These are phyloP conservation scores for Allacma fusca DNA, from an alignment of 2,888 invertebrate species.

Conservation along the genomic window DNA sequence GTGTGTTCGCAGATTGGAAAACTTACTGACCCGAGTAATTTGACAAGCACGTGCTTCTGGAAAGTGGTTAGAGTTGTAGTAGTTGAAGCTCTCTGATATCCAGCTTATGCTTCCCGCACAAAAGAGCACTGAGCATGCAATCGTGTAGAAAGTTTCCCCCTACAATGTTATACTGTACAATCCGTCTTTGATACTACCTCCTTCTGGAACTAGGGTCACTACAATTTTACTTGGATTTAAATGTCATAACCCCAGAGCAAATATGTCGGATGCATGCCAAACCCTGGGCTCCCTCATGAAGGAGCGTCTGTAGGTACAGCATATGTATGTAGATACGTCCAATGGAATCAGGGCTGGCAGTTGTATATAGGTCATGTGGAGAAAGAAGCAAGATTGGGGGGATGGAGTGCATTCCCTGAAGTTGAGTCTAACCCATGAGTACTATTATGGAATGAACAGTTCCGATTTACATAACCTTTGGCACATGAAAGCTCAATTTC, in stretches of 20 bases:
- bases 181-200: neutral
- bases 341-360: too few species aligned
- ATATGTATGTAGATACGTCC: neutral
- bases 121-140: neutral
- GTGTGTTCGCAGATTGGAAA: slow-evolving; percentile 36
- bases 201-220: too few species aligned
- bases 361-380: neutral
- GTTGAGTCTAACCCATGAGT: neutral
- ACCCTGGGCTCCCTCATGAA: too few species aligned
- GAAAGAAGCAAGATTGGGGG: neutral
- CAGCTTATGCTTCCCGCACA: neutral
- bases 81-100: neutral
- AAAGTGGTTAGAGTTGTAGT: neutral
- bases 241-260: too few species aligned
- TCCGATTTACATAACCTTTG: slow-evolving; percentile 27
- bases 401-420: neutral
- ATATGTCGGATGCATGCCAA: too few species aligned
- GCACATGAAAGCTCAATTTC: slow-evolving; percentile 16
- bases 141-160: neutral
- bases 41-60: slow-evolving; percentile 38
- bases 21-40: slow-evolving; percentile 52
- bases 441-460: slow-evolving; percentile 18
- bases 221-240: too few species aligned
- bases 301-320: too few species aligned
- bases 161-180: neutral